Evolutionary conservation across 1,140 invertebrate genomes (phyloP).

Genomic region (Macrostomum lignano): DNA sequence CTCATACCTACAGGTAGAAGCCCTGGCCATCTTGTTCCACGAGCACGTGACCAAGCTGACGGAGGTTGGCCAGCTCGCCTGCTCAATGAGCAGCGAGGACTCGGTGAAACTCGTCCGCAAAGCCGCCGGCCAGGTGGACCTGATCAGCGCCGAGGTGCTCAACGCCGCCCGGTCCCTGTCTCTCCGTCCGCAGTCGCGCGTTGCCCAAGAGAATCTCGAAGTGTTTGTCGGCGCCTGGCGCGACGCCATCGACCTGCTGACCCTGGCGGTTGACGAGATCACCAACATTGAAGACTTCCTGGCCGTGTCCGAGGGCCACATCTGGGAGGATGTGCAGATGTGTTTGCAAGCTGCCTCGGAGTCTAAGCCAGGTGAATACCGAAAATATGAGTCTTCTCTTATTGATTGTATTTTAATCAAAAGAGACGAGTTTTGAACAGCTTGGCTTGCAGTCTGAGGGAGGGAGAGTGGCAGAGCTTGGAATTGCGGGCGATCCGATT

Average conservation of each 20-base stretch:
- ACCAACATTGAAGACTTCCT: constrained; percentile 95
- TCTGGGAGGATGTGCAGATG: constrained; percentile 93
- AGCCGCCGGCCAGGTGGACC: constrained; percentile 68
- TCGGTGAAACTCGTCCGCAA: constrained; percentile 93
- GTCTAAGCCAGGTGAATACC: too few species aligned
- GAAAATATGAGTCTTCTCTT: too few species aligned
- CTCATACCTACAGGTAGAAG: too few species aligned
- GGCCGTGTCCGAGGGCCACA: constrained; percentile 58
- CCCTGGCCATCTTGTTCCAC: constrained; percentile 44
- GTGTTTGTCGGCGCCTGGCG: constrained; percentile 83
- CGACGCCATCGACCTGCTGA: constrained; percentile 55
- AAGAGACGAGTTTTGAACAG: too few species aligned
- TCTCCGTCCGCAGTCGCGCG: constrained; percentile 55
- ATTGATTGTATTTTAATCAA: too few species aligned
- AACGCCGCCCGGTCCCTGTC: constrained; percentile 75
- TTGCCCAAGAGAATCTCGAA: constrained; percentile 81
- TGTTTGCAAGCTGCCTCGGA: constrained; percentile 64
- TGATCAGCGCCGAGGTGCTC: constrained; percentile 36
- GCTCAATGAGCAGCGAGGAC: constrained; percentile 91
- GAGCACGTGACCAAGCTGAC: constrained; percentile 90
- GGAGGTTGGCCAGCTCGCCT: constrained; percentile 82
- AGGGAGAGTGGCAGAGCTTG: too few species aligned
- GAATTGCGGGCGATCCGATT: too few species aligned
- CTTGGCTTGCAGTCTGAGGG: too few species aligned
- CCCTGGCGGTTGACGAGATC: constrained; percentile 89